Percentiles rank a stretch among this genome's conserved stretches.
Evolutionary conservation across 1,140 invertebrate genomes (phyloP).

Genomic region (Battus philenor): DNA sequence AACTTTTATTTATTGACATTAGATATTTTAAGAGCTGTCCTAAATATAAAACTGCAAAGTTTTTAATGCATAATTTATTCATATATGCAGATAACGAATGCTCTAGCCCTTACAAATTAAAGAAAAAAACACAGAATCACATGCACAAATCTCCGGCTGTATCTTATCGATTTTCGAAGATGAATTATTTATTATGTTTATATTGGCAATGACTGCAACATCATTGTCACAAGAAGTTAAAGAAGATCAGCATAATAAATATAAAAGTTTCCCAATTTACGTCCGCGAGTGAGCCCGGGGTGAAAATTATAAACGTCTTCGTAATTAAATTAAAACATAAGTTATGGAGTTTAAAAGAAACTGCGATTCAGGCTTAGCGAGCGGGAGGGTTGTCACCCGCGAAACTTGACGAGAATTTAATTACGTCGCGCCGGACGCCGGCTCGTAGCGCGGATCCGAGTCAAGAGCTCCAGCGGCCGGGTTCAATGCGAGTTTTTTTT

Average conservation of each 20-base stretch:
- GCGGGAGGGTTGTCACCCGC: slow-evolving; percentile 35
- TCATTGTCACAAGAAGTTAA: slow-evolving; percentile 39
- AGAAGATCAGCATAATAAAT: slow-evolving; percentile 54
- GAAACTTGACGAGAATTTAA: slow-evolving; percentile 55
- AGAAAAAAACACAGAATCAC: no score
- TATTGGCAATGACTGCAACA: slow-evolving; percentile 16
- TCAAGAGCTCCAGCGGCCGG: no score
- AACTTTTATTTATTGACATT: no score
- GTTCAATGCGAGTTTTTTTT: no score
- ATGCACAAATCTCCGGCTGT: no score
- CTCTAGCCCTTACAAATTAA: no score
- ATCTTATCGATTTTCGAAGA: no score
- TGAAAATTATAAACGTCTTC: slow-evolving; percentile 58
- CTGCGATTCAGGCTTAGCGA: slow-evolving; percentile 47
- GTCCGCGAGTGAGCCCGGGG: slow-evolving; percentile 36
- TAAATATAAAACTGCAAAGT: no score
- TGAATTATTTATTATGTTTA: background rate
- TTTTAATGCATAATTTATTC: no score
- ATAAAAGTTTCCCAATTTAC: slow-evolving; percentile 64
- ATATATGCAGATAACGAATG: no score
- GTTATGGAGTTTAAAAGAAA: slow-evolving; percentile 65
- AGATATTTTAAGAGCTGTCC: no score
- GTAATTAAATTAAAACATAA: slow-evolving; percentile 69
- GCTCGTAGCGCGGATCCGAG: slow-evolving; percentile 8
- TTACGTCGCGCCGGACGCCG: slow-evolving; percentile 35